phyloP scores from a whole-genome alignment of 2,797 vertebrate genomes.

The Cyclura pinguis region DNA sequence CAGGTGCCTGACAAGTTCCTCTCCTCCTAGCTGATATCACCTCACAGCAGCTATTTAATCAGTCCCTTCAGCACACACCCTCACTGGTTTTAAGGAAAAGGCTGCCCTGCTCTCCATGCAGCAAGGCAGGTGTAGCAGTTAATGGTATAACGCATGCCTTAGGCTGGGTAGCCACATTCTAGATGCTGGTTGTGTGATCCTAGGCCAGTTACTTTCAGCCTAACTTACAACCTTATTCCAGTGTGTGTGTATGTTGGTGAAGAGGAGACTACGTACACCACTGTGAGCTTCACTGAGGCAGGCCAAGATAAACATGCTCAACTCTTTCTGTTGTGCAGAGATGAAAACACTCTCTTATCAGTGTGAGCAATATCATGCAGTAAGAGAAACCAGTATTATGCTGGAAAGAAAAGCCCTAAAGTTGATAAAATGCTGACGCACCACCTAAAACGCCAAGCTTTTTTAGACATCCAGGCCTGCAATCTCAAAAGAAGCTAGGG shows the following conservation, averaged over 20 bases:
- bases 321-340: background rate
- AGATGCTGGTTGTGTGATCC: background rate
- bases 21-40: background rate
- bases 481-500: slow-evolving; percentile 34
- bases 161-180: background rate
- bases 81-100: background rate
- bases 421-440: background rate
- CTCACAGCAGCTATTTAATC: background rate
- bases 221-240: background rate
- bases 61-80: background rate
- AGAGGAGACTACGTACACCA: background rate
- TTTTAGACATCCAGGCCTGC: background rate
- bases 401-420: background rate
- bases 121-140: background rate
- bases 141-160: background rate
- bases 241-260: too few species aligned
- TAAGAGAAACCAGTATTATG: background rate
- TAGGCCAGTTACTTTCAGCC: background rate
- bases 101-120: background rate
- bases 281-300: background rate
- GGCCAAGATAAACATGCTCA: background rate
- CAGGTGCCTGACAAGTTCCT: background rate
- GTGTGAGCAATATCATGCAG: background rate
- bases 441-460: background rate
- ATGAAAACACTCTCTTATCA: background rate